Base-by-base conservation (phyloP, 2,113 vertebrate genomes). In the Seriola rivoliana region DNA sequence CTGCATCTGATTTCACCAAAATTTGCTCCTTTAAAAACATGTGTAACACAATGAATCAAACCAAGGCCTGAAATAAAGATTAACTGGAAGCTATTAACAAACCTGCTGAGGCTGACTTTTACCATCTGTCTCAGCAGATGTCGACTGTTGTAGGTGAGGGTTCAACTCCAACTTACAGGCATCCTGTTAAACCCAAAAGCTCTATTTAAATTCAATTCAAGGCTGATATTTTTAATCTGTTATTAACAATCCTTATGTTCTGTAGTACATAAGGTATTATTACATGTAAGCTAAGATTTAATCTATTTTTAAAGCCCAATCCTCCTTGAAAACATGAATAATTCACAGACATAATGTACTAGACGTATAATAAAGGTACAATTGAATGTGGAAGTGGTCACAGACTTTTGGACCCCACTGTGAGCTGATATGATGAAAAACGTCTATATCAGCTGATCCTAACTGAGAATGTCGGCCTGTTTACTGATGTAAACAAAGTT, bases 111-210 rank as follows among this genome's bases (percentile, higher is more conserved):
- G 58, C 80, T 3, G 42, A 80, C 76, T 75, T 82, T 42, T 69
- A 69, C 83, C 88, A 86, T 89, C 88, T 88, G 88, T 54, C 34
- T 55, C 42, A 73, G 25, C 90, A 87, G 85, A 89, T 80, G 87
- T 67, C 4, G 10, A 19, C 75, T 68, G 76, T 42, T 72, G 50
- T 36, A 81, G 84, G 81, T 74, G 78, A 90, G 34, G 79, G 57
- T 71, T 84, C 80, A 66, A 46, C 67, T 10, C 32, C 71, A 57
- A 77, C 38, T 58, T 65, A 71, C 65, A 80, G 16, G 17, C 14
- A 50, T 72, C 76, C 25, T 32, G 12, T 60, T 79, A 87, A 85
- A 81, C 17, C 85, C 29, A 4, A 40, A 80, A 34, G 71, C 58
- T 71, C 3, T 2, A 6, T 70, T 63, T 36, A 9, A 38, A 23